Percentiles rank a stretch among this genome's conserved stretches.
These are phyloP conservation scores for Zhuqinia jingwanae DNA, from an alignment of 2,888 invertebrate species.

Conservation along the genomic window DNA sequence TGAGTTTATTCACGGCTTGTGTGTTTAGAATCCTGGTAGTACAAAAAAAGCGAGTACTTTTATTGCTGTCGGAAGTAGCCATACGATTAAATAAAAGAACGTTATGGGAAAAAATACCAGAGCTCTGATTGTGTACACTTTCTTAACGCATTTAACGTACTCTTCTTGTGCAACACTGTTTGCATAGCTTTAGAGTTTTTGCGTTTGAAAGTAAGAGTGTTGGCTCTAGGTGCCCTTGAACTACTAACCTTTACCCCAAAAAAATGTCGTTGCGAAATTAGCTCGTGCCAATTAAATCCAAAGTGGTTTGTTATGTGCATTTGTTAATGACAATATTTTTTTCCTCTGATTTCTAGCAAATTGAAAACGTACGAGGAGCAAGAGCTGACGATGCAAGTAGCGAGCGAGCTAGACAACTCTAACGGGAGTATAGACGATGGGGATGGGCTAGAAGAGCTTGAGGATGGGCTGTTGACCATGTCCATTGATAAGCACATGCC, in stretches of 20 bases:
- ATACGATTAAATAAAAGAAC: background rate
- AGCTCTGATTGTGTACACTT: no score
- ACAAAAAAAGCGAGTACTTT: background rate
- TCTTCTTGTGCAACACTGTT: no score
- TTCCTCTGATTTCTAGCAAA: slow-evolving; percentile 83
- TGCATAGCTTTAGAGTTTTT: no score
- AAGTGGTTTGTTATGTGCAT: slow-evolving; percentile 1
- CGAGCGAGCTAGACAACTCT: slow-evolving; percentile 86
- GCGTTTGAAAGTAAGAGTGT: no score
- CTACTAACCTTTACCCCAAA: slow-evolving; percentile 72
- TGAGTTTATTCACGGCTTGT: no score
- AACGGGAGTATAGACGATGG: slow-evolving; percentile 76
- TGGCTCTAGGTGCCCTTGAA: slow-evolving; percentile 73
- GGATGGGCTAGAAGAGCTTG: slow-evolving; percentile 57
- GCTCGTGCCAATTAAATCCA: no score
- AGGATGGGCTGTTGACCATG: slow-evolving; percentile 60
- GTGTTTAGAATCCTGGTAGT: no score
- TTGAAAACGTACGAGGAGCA: slow-evolving; percentile 94
- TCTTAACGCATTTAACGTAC: no score
- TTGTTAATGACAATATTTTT: slow-evolving; percentile 40
- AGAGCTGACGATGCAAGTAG: slow-evolving; percentile 96
- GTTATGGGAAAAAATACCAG: slow-evolving; percentile 13
- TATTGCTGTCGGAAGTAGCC: background rate
- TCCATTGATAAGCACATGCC: slow-evolving; percentile 50
- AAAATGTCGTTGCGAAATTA: no score